Base-by-base conservation (phyloP, 2,888 invertebrate species). In the Drymonia ruficornis region DNA sequence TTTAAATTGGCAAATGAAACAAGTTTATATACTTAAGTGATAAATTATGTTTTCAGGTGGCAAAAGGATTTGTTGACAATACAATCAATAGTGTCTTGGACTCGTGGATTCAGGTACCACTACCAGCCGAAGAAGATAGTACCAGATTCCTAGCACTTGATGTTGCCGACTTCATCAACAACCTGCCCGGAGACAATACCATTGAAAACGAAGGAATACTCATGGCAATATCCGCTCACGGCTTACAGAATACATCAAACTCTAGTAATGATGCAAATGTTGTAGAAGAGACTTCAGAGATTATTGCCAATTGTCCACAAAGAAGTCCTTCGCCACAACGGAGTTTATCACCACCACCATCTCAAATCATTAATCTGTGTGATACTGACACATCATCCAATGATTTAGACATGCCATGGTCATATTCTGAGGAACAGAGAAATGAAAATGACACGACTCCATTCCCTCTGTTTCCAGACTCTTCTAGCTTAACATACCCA, bases 151-250 rank as follows among this genome's bases (percentile, higher is more conserved):
- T 87, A 19, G 86, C 86, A 7, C 84, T 94, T 44, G 87, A 91
- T 67, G 91, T 93, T 34, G 87, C 91, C 16, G 93, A 94, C 56
- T 92, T 94, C 56, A 88, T 94, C 15, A 94, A 94, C 64, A 91
- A 94, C 63, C 80, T 93, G 38, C 93, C 93, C 9, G 91, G 89
- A 44, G 93, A 93, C 60, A 93, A 94, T 34, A 93, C 93, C 56
- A 93, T 96, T 74, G 96, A 95, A 84, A 95, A 96, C 74, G 95
- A 95, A 77, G 96, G 95, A 1, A 96, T 96, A 53, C 84, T 95
- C 31, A 96, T 96, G 96, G 96, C 96, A 4, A 96, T 96, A 70
- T 94, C 94, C 52, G 95, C 95, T 50, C 95, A 96, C 74, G 96
- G 96, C 0, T 82, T 96, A 55, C 95, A 94, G 65, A 91, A 87